Conservation (phyloP, 1,140 invertebrate species). For the Orchesella cincta region DNA sequence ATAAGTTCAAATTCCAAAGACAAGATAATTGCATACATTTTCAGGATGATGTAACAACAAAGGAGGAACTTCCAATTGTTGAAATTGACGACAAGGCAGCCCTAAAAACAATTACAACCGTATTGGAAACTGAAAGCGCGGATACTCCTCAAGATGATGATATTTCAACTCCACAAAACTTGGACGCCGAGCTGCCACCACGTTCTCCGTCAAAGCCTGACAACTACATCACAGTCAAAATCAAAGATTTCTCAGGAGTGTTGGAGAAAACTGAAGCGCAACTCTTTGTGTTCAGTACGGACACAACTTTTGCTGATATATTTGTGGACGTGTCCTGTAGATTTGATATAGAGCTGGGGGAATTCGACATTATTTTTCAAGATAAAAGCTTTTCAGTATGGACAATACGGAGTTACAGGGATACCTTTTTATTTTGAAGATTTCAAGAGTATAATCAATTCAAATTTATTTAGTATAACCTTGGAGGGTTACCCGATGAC, state of each 20-base stretch:
- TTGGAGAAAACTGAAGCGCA: neutral
- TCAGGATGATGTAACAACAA: too few relatives aligned
- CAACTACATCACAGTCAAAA: neutral
- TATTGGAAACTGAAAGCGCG: too few relatives aligned
- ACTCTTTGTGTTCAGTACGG: neutral
- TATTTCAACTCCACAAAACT: too few relatives aligned
- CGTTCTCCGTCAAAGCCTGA: too few relatives aligned
- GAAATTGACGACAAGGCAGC: too few relatives aligned
- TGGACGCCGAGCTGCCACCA: too few relatives aligned
- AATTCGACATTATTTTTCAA: neutral
- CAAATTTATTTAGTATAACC: neutral
- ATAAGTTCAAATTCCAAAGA: too few relatives aligned
- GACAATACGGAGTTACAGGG: neutral
- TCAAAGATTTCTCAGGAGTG: neutral
- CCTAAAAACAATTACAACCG: too few relatives aligned
- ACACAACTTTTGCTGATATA: neutral
- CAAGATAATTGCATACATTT: too few relatives aligned
- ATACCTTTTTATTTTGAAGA: neutral
- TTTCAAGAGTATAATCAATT: constrained; percentile 4
- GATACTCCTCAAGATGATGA: too few relatives aligned
- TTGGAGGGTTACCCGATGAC: neutral
- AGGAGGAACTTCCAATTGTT: too few relatives aligned
- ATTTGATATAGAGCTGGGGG: neutral
- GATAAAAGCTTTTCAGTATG: neutral
- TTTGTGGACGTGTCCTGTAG: neutral